Percentiles rank a stretch among this genome's conserved stretches.
phyloP scores from a whole-genome alignment of 2,113 vertebrate genomes.

The Halichoeres trimaculatus region DNA sequence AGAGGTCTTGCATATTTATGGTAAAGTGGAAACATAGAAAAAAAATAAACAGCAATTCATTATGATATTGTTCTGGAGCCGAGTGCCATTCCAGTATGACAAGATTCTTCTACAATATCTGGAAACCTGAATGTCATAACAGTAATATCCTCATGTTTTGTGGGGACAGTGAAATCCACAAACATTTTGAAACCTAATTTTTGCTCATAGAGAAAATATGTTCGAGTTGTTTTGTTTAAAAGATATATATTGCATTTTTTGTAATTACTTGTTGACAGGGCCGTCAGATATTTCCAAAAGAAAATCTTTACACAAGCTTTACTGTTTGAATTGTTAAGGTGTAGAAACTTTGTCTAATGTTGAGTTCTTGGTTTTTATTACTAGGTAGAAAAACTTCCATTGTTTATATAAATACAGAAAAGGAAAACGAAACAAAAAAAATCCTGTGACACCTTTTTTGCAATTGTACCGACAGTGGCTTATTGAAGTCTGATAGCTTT shows the following conservation, averaged over 20 bases:
- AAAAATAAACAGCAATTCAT: constrained; percentile 66
- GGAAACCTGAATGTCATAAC: constrained; percentile 80
- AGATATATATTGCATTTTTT: constrained; percentile 77
- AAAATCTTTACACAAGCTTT: constrained; percentile 90
- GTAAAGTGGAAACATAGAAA: constrained; percentile 58
- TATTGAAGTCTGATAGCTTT: constrained; percentile 91
- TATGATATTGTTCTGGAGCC: constrained; percentile 55
- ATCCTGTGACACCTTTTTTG: constrained; percentile 95
- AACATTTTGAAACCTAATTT: constrained; percentile 64
- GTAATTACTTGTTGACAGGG: constrained; percentile 84
- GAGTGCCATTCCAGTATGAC: constrained; percentile 75
- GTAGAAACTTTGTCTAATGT: constrained; percentile 90
- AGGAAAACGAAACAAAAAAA: constrained; percentile 83
- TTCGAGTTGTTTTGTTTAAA: constrained; percentile 71
- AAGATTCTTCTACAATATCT: constrained; percentile 72
- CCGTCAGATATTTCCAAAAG: constrained; percentile 83
- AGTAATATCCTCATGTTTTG: constrained; percentile 72
- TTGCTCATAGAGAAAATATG: constrained; percentile 65
- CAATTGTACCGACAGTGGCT: constrained; percentile 99
- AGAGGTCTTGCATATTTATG: constrained; percentile 74
- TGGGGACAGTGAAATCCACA: constrained; percentile 62
- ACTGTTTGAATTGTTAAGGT: constrained; percentile 91
- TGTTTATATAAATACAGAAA: constrained; percentile 91
- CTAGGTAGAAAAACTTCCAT: constrained; percentile 89
- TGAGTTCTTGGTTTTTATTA: constrained; percentile 92